A percentile compares a stretch with the other conserved stretches of the same genome.
phyloP scores from a whole-genome alignment of 2,888 invertebrate species.

The Tipula vernalis region DNA sequence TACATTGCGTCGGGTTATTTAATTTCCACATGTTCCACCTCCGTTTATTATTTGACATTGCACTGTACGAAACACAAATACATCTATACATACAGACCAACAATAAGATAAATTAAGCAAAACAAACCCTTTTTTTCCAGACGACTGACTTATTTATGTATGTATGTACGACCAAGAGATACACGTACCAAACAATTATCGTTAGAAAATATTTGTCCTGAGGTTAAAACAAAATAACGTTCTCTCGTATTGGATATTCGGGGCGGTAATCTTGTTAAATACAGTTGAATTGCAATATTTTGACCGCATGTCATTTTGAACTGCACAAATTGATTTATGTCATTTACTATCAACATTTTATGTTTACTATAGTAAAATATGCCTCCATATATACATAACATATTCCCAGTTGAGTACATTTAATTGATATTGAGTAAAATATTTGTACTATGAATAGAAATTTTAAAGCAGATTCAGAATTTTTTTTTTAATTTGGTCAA shows the following conservation, averaged over 20 bases:
- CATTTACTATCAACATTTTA: too few relatives aligned
- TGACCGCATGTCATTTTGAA: not conserved
- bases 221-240: not conserved
- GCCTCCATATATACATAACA: not conserved
- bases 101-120: not conserved
- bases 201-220: not conserved
- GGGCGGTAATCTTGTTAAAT: not conserved
- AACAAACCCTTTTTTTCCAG: not conserved
- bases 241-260: not conserved
- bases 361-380: too few relatives aligned
- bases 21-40: not conserved
- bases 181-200: not conserved
- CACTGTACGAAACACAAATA: not conserved
- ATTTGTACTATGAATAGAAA: not conserved
- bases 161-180: not conserved
- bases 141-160: not conserved
- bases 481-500: not conserved
- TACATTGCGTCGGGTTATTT: not conserved
- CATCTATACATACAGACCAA: not conserved
- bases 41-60: not conserved
- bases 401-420: not conserved
- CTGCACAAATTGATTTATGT: not conserved
- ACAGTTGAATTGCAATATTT: not conserved
- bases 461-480: not conserved
- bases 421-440: not conserved